Percentiles rank a stretch among this genome's conserved stretches.
Conservation (phyloP, 2,888 invertebrate species). For the Dicyrtomina minuta region DNA sequence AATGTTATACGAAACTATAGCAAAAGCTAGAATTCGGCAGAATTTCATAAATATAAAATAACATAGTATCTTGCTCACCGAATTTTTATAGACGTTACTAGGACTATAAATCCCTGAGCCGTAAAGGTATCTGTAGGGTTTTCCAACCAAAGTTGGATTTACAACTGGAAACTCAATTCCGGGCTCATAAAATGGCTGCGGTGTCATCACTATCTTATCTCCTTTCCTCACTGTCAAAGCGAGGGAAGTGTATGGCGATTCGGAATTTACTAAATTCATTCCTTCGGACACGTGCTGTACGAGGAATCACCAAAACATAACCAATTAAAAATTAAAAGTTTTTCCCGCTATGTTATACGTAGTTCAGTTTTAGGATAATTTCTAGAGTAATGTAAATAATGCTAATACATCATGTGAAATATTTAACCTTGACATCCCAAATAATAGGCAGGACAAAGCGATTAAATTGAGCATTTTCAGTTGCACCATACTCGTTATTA, state of each 20-base stretch:
- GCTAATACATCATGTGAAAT: no score
- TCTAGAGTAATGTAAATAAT: not conserved
- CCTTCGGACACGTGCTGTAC: conserved; percentile 52
- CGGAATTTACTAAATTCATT: conserved; percentile 55
- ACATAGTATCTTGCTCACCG: conserved; percentile 53
- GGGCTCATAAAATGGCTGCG: conserved; percentile 52
- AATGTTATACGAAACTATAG: not conserved
- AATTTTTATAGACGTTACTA: conserved; percentile 54
- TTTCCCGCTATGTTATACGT: no score
- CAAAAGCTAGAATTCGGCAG: not conserved
- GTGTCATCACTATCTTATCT: conserved; percentile 54
- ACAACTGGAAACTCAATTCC: conserved; percentile 60
- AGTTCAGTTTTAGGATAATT: not conserved
- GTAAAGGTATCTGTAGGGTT: conserved; percentile 59
- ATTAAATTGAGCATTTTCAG: conserved; percentile 54
- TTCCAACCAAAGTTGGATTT: conserved; percentile 56
- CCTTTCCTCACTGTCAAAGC: conserved; percentile 56
- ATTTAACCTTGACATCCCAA: conserved; percentile 46
- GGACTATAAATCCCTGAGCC: conserved; percentile 57
- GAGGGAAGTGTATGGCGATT: conserved; percentile 51
- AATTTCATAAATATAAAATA: not conserved
- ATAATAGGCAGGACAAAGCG: conserved; percentile 59
- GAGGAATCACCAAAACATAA: not conserved
- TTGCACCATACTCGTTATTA: conserved; percentile 47
- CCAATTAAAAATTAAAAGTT: not conserved